Conservation (phyloP, 2,797 vertebrate species). For the Falco novaeseelandiae region DNA sequence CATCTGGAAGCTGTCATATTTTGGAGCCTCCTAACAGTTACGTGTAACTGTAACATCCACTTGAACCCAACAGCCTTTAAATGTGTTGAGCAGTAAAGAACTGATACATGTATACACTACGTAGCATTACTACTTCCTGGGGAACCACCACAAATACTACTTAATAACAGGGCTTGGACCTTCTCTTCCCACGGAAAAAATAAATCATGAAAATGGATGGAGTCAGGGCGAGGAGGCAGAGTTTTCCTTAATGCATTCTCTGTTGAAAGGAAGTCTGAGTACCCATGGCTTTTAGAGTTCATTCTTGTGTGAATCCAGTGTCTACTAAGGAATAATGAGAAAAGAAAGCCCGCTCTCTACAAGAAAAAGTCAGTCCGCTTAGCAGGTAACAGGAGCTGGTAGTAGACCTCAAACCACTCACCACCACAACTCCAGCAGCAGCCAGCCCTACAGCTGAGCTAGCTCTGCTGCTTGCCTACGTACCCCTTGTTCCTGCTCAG, state of each 20-base stretch:
- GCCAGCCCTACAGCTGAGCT: neutral
- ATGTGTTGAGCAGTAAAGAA: constrained; percentile 32
- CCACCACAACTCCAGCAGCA: neutral
- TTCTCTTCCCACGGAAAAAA: neutral
- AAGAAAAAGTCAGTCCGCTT: neutral
- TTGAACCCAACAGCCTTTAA: constrained; percentile 9
- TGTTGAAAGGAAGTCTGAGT: neutral
- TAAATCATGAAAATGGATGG: neutral
- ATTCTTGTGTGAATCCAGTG: neutral
- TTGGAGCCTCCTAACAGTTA: constrained; percentile 77
- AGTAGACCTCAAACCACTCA: neutral
- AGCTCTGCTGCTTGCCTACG: neutral
- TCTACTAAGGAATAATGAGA: neutral
- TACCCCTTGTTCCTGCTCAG: neutral
- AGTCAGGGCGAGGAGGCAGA: neutral
- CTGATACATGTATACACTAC: neutral
- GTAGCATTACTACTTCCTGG: neutral
- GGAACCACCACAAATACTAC: neutral
- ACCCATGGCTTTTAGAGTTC: neutral
- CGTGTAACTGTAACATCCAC: constrained; percentile 55
- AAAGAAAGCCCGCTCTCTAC: neutral
- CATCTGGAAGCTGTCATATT: constrained; percentile 94
- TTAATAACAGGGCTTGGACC: neutral
- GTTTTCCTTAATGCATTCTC: neutral
- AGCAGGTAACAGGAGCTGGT: neutral